These are phyloP conservation scores for Idaea biselata DNA, from an alignment of 2,888 invertebrate species.

Conservation along the genomic window DNA sequence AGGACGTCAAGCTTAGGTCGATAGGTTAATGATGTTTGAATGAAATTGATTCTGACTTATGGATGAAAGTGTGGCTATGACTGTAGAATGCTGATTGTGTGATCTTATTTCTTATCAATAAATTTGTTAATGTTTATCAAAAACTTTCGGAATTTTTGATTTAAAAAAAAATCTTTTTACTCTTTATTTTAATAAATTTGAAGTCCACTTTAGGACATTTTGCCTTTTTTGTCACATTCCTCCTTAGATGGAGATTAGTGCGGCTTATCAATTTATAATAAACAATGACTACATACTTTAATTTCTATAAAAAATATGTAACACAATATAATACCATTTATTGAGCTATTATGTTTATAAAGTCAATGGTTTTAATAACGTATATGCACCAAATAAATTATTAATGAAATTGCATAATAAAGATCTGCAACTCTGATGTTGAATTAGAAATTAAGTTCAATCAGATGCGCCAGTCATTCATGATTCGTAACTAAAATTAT, in stretches of 20 bases:
- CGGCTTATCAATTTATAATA: no score
- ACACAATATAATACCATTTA: no score
- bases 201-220: no score
- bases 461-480: slow-evolving; percentile 14
- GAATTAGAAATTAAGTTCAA: slow-evolving; percentile 16
- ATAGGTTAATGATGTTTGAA: slow-evolving; percentile 4
- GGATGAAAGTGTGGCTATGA: slow-evolving; percentile 15
- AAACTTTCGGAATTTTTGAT: no score
- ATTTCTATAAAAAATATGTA: no score
- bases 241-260: no score
- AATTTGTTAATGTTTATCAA: not conserved
- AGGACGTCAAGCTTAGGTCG: slow-evolving; percentile 1
- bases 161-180: no score
- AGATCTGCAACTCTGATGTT: not conserved
- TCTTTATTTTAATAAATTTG: no score
- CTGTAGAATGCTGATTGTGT: not conserved
- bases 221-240: no score
- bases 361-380: not conserved
- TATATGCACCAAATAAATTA: not conserved
- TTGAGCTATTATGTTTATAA: not conserved
- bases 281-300: no score
- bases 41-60: slow-evolving; percentile 10
- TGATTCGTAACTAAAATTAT: not conserved
- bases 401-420: not conserved
- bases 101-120: not conserved